Evolutionary conservation across 2,888 invertebrate genomes (phyloP), one percentile per base, ranked within the genome.

Genomic region (Ormyrus nitidulus): DNA sequence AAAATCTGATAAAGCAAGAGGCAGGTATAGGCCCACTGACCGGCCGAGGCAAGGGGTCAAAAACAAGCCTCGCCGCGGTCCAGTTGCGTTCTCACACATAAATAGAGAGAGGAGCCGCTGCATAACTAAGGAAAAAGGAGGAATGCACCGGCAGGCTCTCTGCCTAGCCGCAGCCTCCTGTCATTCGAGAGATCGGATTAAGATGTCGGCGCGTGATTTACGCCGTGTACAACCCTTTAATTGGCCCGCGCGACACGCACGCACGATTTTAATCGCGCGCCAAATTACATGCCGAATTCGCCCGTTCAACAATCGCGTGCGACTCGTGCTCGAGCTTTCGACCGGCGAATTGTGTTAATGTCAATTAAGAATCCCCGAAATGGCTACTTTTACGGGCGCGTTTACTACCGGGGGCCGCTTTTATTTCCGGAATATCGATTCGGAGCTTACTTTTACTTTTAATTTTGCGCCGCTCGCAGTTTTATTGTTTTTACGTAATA

Each of bases 131-230:
- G 34, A 34, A 34, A 34, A 34, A 34, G 34, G 4, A 34, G 34
- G 34, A 34, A 34, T 34, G 34, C 34, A 34, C 34, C 3, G 44
- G 48, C 7, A 64, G 54, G 11, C 58, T 46, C 58, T 46, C 6
- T 48, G 53, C 73, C 6, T 10, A 46, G 64, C 54, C 56, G 9
- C 19, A 46, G 64, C 54, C 56, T 13, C 8, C 73, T 72, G 73
- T 79, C 78, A 69, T 74, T 62, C 61, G 73, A 80, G 34, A 34
- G 78, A 81, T 81, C 78, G 81, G 71, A 81, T 81, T 81, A 78
- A 81, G 81, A 81, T 81, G 78, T 78, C 58, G 58, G 73, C 66
- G 11, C 3, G 59, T 78, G 81, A 81, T 81, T 81, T 81, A 81
- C 70, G 74, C 70, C 13, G 0, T 49, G 74, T 65, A 62, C 65